Evolutionary conservation across 2,888 invertebrate species (phyloP).

Genomic region (Neoascia interrupta): DNA sequence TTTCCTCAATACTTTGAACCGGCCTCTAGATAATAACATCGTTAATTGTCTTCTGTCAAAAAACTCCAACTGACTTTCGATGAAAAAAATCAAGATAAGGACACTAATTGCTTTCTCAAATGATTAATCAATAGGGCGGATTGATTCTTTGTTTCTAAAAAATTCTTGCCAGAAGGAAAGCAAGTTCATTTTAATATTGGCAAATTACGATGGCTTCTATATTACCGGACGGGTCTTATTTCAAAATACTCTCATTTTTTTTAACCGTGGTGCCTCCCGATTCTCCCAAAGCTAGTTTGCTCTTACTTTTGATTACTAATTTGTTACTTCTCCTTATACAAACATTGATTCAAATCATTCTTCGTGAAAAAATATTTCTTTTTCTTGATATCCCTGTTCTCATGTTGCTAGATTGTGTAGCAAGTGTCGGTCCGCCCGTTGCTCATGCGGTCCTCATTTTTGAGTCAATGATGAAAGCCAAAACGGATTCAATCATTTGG

Average conservation of each 20-base stretch:
- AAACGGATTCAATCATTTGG: slow-evolving; percentile 44
- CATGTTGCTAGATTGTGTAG: slow-evolving; percentile 32
- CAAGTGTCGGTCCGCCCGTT: slow-evolving; percentile 17
- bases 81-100: too few species aligned
- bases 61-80: too few species aligned
- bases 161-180: too few species aligned
- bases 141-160: too few species aligned
- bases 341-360: slow-evolving; percentile 6
- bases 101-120: too few species aligned
- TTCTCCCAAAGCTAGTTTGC: neutral
- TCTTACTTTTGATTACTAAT: slow-evolving; percentile 11
- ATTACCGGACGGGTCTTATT: slow-evolving; percentile 17
- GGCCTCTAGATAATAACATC: too few species aligned
- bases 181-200: too few species aligned
- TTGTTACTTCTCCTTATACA: neutral
- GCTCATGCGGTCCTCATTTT: slow-evolving; percentile 27
- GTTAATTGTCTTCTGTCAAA: too few species aligned
- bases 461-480: slow-evolving; percentile 34
- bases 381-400: slow-evolving; percentile 39
- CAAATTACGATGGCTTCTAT: slow-evolving; percentile 6
- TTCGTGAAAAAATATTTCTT: slow-evolving; percentile 23
- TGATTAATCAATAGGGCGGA: neutral
- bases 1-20: too few species aligned
- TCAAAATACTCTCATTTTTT: slow-evolving; percentile 8
- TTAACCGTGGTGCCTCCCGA: neutral